phyloP scores from a whole-genome alignment of 2,888 invertebrate genomes.

The Euproctis similis region DNA sequence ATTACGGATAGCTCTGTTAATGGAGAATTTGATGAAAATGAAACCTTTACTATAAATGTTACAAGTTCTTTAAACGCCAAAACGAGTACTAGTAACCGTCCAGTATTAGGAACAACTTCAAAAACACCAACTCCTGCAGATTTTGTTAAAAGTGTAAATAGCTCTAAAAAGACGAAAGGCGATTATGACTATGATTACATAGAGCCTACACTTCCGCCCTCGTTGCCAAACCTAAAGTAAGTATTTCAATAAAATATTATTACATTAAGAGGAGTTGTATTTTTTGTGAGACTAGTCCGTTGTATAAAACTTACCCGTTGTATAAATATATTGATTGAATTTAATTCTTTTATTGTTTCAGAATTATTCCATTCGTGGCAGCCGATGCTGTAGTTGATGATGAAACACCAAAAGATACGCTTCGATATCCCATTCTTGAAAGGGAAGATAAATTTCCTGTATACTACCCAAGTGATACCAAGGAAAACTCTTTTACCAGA shows the following conservation, averaged over 20 bases:
- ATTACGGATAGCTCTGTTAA: constrained; percentile 51
- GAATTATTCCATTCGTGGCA: constrained; percentile 91
- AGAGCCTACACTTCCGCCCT: constrained; percentile 85
- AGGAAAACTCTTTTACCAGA: constrained; percentile 38
- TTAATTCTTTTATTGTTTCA: constrained; percentile 41
- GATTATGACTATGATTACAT: constrained; percentile 82
- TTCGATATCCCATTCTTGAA: constrained; percentile 46
- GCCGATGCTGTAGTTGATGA: constrained; percentile 86
- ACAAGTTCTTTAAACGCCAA: constrained; percentile 70
- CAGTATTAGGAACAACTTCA: constrained; percentile 27
- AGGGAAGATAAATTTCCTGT: constrained; percentile 62
- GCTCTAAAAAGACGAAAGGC: constrained; percentile 74
- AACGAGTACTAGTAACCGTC: constrained; percentile 35
- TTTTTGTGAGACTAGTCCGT: no score
- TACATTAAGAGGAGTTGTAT: no score
- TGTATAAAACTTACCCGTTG: no score
- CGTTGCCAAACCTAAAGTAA: constrained; percentile 86
- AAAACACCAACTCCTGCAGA: constrained; percentile 44
- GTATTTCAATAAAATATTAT: no score
- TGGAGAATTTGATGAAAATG: constrained; percentile 62
- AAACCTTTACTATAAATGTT: constrained; percentile 74
- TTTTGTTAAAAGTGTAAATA: constrained; percentile 57
- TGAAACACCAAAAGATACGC: constrained; percentile 49
- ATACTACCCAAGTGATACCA: constrained; percentile 46
- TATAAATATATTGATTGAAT: no score